These are phyloP conservation scores for Chinchilla lanigera DNA, from an alignment of 2,113 vertebrate species.

Conservation along the genomic window DNA sequence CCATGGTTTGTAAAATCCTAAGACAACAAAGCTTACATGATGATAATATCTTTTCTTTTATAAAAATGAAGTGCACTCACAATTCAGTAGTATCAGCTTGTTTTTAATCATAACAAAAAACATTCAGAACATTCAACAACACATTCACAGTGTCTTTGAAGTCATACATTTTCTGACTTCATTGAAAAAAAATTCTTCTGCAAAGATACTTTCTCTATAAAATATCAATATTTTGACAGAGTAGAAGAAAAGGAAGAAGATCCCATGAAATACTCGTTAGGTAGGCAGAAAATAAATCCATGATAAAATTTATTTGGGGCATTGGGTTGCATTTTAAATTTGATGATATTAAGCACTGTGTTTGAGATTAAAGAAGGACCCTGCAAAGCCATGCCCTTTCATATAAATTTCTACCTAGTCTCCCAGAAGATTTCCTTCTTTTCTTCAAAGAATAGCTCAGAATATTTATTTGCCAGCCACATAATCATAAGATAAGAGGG, in stretches of 20 bases:
- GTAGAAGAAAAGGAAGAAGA: conserved; percentile 71
- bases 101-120: conserved; percentile 79
- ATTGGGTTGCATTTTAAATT: conserved; percentile 68
- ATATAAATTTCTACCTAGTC: conserved; percentile 73
- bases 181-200: conserved; percentile 78
- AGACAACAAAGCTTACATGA: conserved; percentile 84
- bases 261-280: conserved; percentile 65
- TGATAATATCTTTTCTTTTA: conserved; percentile 84
- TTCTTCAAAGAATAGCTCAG: conserved; percentile 79
- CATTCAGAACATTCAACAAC: conserved; percentile 77
- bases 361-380: conserved; percentile 72
- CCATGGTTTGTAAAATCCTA: conserved; percentile 83
- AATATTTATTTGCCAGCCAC: conserved; percentile 78
- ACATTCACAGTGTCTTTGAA: conserved; percentile 75
- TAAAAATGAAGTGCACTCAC: conserved; percentile 82
- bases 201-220: conserved; percentile 63
- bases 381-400: conserved; percentile 69
- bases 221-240: conserved; percentile 77
- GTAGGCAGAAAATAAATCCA: conserved; percentile 62
- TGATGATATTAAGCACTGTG: conserved; percentile 69
- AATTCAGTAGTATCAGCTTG: conserved; percentile 77
- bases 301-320: conserved; percentile 51
- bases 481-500: conserved; percentile 69
- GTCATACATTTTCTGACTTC: conserved; percentile 75
- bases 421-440: conserved; percentile 79